These are phyloP conservation scores for Pollenia griseotomentosa DNA, from an alignment of 2,888 invertebrate species.

Conservation along the genomic window DNA sequence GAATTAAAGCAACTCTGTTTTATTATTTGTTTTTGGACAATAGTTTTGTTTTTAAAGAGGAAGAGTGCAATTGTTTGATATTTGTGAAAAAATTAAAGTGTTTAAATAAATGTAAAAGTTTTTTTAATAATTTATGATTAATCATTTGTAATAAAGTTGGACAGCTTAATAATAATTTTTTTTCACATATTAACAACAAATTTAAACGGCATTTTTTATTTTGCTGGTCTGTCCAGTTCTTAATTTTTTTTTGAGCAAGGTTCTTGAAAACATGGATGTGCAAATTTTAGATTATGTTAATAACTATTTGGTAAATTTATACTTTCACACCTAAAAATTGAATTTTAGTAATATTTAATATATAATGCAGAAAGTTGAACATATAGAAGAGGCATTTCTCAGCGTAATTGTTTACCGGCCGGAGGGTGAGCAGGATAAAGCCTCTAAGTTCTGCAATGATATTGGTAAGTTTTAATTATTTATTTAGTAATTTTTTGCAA, in stretches of 20 bases:
- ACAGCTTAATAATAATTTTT: not conserved
- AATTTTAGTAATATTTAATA: not conserved
- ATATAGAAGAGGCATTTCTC: conserved; percentile 95
- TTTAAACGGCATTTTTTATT: conserved; percentile 27
- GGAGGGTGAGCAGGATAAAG: conserved; percentile 89
- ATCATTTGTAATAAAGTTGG: not conserved
- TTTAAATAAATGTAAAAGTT: conserved; percentile 1
- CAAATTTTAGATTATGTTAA: conserved; percentile 80
- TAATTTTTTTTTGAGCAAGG: conserved; percentile 1
- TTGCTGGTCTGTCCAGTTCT: conserved; percentile 17
- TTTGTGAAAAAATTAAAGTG: conserved; percentile 25
- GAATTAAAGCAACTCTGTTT: conserved; percentile 12
- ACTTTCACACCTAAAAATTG: not conserved
- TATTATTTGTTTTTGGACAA: not conserved
- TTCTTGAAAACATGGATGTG: conserved; percentile 77
- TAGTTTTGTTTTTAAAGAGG: not conserved
- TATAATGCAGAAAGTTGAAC: conserved; percentile 89
- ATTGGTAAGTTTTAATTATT: conserved; percentile 83
- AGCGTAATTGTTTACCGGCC: conserved; percentile 92
- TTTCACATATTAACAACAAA: not conserved
- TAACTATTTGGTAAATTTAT: conserved; percentile 78
- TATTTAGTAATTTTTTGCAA: not conserved
- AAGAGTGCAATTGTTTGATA: not conserved
- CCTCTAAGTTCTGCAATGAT: conserved; percentile 88
- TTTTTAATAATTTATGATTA: not conserved